Evolutionary conservation across 2,888 invertebrate genomes (phyloP).

Genomic region (Aphodius sticticus): DNA sequence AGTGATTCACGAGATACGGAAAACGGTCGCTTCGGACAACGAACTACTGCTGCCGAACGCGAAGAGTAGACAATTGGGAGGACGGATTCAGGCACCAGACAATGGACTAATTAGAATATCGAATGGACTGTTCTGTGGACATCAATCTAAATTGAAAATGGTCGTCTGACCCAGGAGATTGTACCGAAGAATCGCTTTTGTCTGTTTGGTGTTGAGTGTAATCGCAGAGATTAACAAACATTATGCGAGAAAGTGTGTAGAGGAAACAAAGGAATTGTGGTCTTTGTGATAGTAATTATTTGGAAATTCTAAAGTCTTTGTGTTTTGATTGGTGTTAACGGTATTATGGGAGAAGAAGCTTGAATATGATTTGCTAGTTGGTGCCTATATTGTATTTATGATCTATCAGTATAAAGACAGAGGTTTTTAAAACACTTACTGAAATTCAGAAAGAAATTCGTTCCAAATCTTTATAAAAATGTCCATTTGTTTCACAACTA

Average conservation of each 20-base stretch:
- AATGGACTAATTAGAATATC: constrained; percentile 4
- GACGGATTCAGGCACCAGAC: not conserved
- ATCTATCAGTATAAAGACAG: no score
- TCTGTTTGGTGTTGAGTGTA: not conserved
- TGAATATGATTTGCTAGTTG: no score
- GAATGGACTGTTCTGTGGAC: not conserved
- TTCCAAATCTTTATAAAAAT: no score
- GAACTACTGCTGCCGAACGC: not conserved
- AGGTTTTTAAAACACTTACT: no score
- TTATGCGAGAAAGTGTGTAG: not conserved
- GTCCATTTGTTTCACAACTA: no score
- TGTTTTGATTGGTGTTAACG: not conserved
- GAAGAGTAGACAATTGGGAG: not conserved
- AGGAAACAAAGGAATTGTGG: not conserved
- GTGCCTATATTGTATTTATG: no score
- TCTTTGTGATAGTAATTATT: not conserved
- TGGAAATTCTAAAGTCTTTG: not conserved
- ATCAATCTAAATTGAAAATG: not conserved
- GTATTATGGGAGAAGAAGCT: no score
- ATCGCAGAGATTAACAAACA: not conserved
- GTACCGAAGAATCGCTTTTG: not conserved
- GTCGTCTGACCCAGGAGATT: not conserved
- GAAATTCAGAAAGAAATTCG: no score
- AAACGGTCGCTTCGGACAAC: constrained; percentile 16
- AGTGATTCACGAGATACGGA: constrained; percentile 47